Base-by-base conservation (phyloP, 2,113 vertebrate genomes). In the Salvelinus namaycush region DNA sequence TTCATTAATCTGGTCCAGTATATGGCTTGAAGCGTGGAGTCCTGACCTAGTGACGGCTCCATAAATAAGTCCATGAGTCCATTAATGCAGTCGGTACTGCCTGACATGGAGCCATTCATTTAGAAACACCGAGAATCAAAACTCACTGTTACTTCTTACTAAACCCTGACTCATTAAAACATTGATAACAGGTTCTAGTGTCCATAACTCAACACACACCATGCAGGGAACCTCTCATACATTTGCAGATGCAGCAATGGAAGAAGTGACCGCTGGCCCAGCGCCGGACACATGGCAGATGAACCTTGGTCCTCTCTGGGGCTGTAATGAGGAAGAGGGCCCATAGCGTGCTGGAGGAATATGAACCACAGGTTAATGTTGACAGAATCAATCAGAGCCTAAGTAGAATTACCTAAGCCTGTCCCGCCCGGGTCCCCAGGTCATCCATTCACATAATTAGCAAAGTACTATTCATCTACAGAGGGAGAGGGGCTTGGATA, bases 401-500 rank as follows among this genome's bases (percentile, higher is more conserved):
- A 82, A 44, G 59, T 75, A 44, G 72, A 82, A 89, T 89, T 86
- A 88, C 84, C 80, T 88, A 82, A 90, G 81, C 75, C 69, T 73
- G 76, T 76, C 13, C 77, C 76, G 1, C 7, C n/a, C n/a, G n/a
- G n/a, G 59, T 62, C n/a, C 20, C 81, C 73, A 9, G 48, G 81
- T 79, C 78, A 31, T 82, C 87, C 86, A 89, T 86, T 88, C 81
- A 79, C 75, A 83, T 88, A 89, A 93, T 92, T 88, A 88, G 76
- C 81, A 54, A 14, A 54, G 51, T 14, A 72, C 73, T 48, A 76
- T 86, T 85, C 83, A 83, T 87, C 86, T 76, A 9, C 26, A 60
- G 4, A 54, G 16, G 79, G 14, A 11, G 79, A 76, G 80, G 49
- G 12, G 3, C 49, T 60, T 75, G 5, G 9, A 48, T 49, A 73